Evolutionary conservation across 2,113 vertebrate genomes (phyloP).

Genomic region (Psittacus erithacus): DNA sequence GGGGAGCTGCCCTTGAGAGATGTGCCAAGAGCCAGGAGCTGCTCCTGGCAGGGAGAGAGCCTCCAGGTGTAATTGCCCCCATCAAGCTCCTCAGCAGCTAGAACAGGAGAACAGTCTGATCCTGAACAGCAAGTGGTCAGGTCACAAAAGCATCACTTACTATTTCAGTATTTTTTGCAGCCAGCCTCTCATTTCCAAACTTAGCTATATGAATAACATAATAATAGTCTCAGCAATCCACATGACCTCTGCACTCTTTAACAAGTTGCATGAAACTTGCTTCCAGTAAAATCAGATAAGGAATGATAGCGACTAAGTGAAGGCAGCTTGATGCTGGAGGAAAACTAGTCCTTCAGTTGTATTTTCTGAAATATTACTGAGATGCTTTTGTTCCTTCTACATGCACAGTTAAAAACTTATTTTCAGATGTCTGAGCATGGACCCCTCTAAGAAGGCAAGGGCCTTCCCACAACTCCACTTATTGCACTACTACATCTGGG

Average conservation of each 20-base stretch:
- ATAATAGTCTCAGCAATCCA: background rate
- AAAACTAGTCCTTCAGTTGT: background rate
- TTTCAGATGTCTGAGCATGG: background rate
- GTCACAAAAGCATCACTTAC: background rate
- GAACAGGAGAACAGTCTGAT: background rate
- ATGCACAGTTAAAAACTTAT: background rate
- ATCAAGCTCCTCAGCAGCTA: background rate
- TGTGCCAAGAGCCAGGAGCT: background rate
- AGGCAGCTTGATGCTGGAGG: background rate
- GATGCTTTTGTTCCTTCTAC: background rate
- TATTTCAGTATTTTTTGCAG: background rate
- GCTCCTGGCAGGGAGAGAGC: fast-evolving
- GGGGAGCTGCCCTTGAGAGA: background rate
- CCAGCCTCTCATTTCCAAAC: background rate
- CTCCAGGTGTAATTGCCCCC: background rate
- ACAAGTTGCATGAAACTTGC: background rate
- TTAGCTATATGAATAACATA: background rate
- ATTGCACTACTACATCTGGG: background rate
- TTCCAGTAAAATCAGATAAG: background rate
- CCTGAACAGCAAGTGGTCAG: background rate
- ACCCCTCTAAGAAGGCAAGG: background rate
- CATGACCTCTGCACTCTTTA: background rate
- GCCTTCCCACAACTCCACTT: background rate
- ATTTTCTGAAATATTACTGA: background rate
- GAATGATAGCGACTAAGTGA: background rate